Base-by-base conservation (phyloP, 2,113 vertebrate species). In the Zosterops lateralis region DNA sequence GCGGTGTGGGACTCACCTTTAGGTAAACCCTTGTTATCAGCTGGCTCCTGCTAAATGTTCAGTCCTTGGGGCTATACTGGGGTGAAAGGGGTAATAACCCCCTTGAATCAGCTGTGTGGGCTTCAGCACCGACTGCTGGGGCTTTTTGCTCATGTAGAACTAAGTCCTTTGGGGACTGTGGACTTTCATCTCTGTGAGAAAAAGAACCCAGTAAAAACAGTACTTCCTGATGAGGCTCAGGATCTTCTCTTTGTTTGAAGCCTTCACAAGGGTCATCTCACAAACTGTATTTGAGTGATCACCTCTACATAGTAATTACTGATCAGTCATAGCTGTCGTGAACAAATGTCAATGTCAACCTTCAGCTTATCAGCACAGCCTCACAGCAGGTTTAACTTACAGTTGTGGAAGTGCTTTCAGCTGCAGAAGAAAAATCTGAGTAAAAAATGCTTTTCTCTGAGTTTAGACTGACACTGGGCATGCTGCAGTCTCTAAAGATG, bases 391-490 rank as follows among this genome's bases (percentile, higher is more conserved):
- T 57, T 95, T 61, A 18, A 24, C 5, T 68, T 64, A 68, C 29
- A 88, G 53, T 22, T 92, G 22, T 48, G 57, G 32, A 8, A 1
- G 14, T 73, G 38, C 75, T 93, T 83, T 34, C 50, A 91, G 42
- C 29, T 61, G 78, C 38, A 77, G 45, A 66, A 80, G 54, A 80
- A 74, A 78, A 36, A 12, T 13, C 29, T 5, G 28, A 57, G 42
- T 67, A 57, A 87, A 87, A 87, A 93, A n/a, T 36, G 31, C 31
- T 84, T 68, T 84, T 75, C n/a, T 68, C 17, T 50, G 62, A 36
- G 36, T 82, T 94, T 57, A 48, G 42, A 50, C 11, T 2, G 6
- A n/a, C 25, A 8, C 40, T 50, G 64, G 32, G 32, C 56, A 85
- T 48, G 47, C 38, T 80, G 62, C 51, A 47, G 64, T 57, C 58